A percentile compares a stretch with the other conserved stretches of the same genome.
These are phyloP conservation scores for Carlito syrichta DNA, from an alignment of 2,113 vertebrate genomes.

Conservation along the genomic window DNA sequence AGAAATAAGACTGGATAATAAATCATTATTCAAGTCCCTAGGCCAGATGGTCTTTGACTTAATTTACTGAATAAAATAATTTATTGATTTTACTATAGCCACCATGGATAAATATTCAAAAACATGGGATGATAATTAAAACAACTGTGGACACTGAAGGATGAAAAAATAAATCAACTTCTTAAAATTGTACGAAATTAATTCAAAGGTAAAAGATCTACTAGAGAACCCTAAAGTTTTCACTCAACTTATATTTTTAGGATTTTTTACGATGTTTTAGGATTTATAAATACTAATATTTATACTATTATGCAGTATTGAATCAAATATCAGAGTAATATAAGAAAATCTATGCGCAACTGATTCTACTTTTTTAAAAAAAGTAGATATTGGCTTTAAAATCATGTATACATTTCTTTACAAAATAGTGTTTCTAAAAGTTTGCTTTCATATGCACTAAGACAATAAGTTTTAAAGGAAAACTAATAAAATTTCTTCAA, in stretches of 20 bases:
- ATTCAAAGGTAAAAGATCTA: conserved; percentile 18
- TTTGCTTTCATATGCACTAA: conserved; percentile 2
- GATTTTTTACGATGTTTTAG: background rate
- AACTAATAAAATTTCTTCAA: background rate
- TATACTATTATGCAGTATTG: background rate
- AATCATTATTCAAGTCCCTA: conserved; percentile 32
- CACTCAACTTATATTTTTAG: background rate
- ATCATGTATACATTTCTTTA: background rate
- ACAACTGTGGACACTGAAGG: background rate
- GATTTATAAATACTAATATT: background rate
- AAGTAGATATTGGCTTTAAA: conserved; percentile 30
- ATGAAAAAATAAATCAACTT: background rate
- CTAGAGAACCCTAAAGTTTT: background rate
- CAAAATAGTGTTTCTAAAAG: background rate
- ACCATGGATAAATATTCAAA: background rate
- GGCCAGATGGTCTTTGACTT: background rate
- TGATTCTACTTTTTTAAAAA: conserved; percentile 1
- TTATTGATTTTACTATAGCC: background rate
- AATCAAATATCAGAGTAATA: background rate
- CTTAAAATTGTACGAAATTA: conserved; percentile 1
- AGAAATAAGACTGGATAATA: background rate
- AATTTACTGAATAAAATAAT: background rate
- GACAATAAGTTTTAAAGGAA: conserved; percentile 21
- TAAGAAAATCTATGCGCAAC: conserved; percentile 67
- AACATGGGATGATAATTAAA: background rate